Evolutionary conservation across 2,113 vertebrate species (phyloP), one percentile per base, ranked within the genome.

Genomic region (Probosciger aterrimus): DNA sequence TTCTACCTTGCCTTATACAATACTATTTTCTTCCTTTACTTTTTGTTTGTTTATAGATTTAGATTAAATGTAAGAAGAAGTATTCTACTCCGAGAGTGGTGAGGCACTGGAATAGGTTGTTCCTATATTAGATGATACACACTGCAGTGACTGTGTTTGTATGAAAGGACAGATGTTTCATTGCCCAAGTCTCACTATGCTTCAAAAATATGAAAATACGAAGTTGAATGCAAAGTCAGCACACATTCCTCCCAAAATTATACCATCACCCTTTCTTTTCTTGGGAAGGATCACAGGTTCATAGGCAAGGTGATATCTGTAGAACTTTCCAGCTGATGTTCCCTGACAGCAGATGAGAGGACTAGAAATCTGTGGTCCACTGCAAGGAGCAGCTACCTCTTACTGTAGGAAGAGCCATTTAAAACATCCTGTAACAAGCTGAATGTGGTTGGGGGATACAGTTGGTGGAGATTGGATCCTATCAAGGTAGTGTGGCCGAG

Each of bases 401-500:
- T 7, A 16, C 23, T 24, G n/a, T 60, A 60, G 22, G n/a, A 35
- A 35, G 23, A 60, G n/a, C 14, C n/a, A 24, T 60, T 60, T 60
- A 17, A 60, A 60, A 35, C 22, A 60, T 35, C 59, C n/a, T 60
- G 59, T 60, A 35, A 60, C 14, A 24, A 60, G 22, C 9, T 60
- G 59, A 60, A 25, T 60, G n/a, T 35, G 23, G 14, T 35, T 60
- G 59, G n/a, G 22, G 22, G 22, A 60, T 60, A 35, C 22, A 35
- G 23, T 7, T 60, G 22, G 22, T 35, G n/a, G n/a, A 60, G 9
- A 16, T n/a, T 60, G n/a, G 25, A 15, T 35, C 14, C 14, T 60
- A 15, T 35, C 23, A n/a, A 19, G 17, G 96, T 98, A 98, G 98
- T 86, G 94, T 98, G 98, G 98, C 98, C 88, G 96, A 98, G 97